These are phyloP conservation scores for Cossypha heuglini DNA, from an alignment of 2,797 vertebrate species.

Conservation along the genomic window DNA sequence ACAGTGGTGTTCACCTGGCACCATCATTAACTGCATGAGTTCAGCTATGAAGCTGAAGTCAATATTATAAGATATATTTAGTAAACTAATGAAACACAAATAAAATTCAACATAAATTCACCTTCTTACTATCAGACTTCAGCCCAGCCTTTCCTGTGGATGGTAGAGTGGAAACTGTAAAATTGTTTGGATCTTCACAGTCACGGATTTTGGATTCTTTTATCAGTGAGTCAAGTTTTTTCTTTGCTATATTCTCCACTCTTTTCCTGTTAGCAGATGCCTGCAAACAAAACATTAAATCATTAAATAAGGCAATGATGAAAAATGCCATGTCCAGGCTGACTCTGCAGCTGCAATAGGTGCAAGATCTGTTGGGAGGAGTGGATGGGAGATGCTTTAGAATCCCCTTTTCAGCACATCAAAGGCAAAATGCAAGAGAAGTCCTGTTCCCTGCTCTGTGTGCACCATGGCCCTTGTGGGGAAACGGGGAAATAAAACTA, in stretches of 20 bases:
- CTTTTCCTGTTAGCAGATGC: conserved; percentile 89
- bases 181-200: conserved; percentile 89
- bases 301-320: background rate
- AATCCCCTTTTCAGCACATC: background rate
- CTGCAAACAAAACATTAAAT: conserved; percentile 63
- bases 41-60: background rate
- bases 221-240: conserved; percentile 91
- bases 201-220: conserved; percentile 96
- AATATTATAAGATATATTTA: background rate
- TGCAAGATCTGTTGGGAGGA: background rate
- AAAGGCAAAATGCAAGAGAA: background rate
- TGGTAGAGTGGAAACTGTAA: conserved; percentile 82
- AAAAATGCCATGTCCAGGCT: background rate
- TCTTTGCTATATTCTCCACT: conserved; percentile 94
- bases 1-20: conserved; percentile 39
- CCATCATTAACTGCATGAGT: background rate
- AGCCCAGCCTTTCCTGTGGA: conserved; percentile 73
- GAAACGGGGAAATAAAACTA: background rate
- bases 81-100: conserved; percentile 1
- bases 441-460: background rate
- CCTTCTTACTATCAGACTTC: conserved; percentile 78
- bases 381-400: background rate
- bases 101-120: conserved; percentile 39
- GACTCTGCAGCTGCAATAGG: background rate
- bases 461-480: background rate